Conservation (phyloP, 2,113 vertebrate genomes). For the Pelmatolapia mariae region DNA sequence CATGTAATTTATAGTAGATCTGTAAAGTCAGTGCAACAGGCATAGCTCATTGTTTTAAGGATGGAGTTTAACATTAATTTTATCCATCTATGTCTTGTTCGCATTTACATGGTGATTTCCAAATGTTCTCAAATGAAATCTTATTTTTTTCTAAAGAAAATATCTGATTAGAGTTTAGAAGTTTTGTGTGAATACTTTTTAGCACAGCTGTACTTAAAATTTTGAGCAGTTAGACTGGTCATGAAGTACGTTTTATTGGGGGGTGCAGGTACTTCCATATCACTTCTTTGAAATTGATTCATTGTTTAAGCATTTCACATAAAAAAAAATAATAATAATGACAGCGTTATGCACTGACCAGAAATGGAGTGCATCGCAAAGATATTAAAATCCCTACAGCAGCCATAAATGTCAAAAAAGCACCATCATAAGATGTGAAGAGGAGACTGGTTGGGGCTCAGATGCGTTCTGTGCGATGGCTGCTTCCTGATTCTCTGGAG, state of each 20-base stretch:
- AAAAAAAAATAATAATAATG: background rate
- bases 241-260: background rate
- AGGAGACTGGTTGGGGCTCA: background rate
- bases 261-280: background rate
- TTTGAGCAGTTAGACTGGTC: background rate
- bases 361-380: background rate
- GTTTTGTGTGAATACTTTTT: background rate
- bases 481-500: constrained; percentile 25
- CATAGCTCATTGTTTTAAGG: background rate
- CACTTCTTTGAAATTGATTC: rapidly evolving
- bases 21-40: background rate
- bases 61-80: background rate
- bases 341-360: background rate
- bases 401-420: background rate
- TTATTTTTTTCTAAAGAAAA: background rate
- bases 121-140: background rate
- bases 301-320: background rate
- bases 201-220: background rate
- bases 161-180: background rate
- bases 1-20: background rate
- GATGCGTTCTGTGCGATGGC: background rate
- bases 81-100: background rate
- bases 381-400: background rate
- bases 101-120: background rate
- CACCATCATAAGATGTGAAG: background rate